A percentile compares a stretch with the other conserved stretches of the same genome.
Evolutionary conservation across 2,888 invertebrate genomes (phyloP).

Genomic region (Lasioglossum zephyrum): DNA sequence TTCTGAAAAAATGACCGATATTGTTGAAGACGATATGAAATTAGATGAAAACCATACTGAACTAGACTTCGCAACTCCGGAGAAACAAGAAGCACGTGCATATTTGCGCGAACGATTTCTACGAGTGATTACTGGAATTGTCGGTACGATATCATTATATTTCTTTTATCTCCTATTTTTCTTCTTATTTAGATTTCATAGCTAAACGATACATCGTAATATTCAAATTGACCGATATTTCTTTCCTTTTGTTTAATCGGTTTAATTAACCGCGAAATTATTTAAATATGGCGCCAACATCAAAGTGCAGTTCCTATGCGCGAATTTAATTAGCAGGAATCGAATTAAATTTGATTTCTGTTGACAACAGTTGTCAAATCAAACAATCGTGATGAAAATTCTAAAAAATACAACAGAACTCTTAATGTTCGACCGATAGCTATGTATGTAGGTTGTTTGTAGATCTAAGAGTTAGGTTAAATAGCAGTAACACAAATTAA

Average conservation of each 20-base stretch:
- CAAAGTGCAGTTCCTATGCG: constrained; percentile 16
- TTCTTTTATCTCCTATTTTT: not conserved
- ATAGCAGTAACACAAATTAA: not conserved
- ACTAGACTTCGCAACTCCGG: constrained; percentile 75
- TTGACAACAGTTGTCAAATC: not conserved
- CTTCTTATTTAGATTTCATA: not conserved
- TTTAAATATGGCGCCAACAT: constrained; percentile 49
- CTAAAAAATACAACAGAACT: not conserved
- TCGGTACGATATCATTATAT: constrained; percentile 77
- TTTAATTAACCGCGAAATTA: constrained; percentile 17
- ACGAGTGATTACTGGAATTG: constrained; percentile 81
- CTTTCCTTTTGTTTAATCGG: not conserved
- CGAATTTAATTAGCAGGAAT: not conserved
- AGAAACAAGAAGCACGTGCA: constrained; percentile 83
- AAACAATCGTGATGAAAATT: not conserved
- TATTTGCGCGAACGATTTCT: constrained; percentile 84
- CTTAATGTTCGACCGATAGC: not conserved
- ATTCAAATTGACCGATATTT: not conserved
- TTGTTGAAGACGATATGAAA: constrained; percentile 35
- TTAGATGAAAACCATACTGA: constrained; percentile 47
- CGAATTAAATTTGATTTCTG: not conserved
- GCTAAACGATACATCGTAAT: not conserved
- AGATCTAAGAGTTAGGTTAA: not conserved
- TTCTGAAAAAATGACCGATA: constrained; percentile 62
- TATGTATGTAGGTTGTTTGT: not conserved